phyloP scores from a whole-genome alignment of 2,113 vertebrate species.

The Polypterus bichir region DNA sequence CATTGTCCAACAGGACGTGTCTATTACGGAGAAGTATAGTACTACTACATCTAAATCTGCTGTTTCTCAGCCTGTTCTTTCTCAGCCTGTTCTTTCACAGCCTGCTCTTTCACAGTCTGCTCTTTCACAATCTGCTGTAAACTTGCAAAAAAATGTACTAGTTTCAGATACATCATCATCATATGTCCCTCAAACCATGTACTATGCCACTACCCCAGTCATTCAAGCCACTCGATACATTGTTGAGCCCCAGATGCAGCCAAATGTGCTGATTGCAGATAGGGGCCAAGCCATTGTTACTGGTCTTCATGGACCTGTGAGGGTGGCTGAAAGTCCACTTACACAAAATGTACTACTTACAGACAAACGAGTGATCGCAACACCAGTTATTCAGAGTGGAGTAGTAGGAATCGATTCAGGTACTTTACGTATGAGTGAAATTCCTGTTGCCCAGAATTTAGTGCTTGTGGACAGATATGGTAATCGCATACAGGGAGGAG shows the following conservation, averaged over 20 bases:
- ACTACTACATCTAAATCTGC: no score
- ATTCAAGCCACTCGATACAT: conserved; percentile 3
- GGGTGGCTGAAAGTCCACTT: not conserved
- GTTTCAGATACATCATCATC: not conserved
- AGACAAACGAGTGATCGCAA: conserved; percentile 45
- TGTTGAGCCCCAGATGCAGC: not conserved
- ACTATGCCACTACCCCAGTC: not conserved
- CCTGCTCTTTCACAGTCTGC: not conserved
- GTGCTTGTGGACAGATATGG: conserved; percentile 33
- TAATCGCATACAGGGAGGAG: no score
- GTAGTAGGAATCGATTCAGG: not conserved
- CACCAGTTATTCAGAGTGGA: conserved; percentile 29
- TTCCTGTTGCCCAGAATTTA: conserved; percentile 21
- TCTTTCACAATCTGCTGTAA: not conserved
- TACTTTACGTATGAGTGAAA: not conserved
- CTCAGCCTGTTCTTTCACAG: no score
- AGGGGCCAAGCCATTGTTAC: not conserved
- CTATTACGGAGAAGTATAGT: not conserved
- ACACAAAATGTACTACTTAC: conserved; percentile 49
- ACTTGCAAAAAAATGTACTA: not conserved
- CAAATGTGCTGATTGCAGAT: conserved; percentile 3
- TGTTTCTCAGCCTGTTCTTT: no score
- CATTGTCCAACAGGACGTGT: not conserved
- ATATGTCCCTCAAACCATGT: not conserved
- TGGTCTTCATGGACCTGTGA: not conserved